Conservation (phyloP, 2,888 invertebrate species). For the Cerceris ruficornis region DNA sequence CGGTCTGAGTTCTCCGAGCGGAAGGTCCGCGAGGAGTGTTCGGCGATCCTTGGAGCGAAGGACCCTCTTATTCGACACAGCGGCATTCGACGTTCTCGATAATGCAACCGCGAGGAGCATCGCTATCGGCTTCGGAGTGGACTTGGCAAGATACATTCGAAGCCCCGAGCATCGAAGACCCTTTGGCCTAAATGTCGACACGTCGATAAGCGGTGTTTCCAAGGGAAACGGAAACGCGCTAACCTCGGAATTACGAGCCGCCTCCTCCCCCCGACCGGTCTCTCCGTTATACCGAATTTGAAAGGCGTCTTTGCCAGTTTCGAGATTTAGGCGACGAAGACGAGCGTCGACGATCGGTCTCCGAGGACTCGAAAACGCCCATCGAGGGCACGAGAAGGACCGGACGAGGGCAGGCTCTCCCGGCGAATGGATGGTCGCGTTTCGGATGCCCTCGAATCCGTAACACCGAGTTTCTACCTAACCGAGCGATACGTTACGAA, state of each 20-base stretch:
- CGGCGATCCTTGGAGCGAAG: slow-evolving; percentile 14
- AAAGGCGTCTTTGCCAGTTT: no score
- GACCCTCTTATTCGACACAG: slow-evolving; percentile 10
- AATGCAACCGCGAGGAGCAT: slow-evolving; percentile 24
- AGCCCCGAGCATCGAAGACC: slow-evolving; percentile 1
- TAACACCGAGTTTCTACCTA: slow-evolving; percentile 39
- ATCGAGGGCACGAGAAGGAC: no score
- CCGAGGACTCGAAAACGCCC: no score
- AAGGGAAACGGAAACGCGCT: no score
- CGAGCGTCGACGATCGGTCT: no score
- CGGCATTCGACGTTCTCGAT: slow-evolving; percentile 39
- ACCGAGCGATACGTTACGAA: slow-evolving; percentile 45
- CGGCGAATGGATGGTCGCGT: neutral
- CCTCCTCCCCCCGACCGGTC: neutral
- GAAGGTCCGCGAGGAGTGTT: neutral
- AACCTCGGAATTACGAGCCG: neutral
- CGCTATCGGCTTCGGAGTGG: slow-evolving; percentile 18
- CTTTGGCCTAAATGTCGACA: slow-evolving; percentile 15
- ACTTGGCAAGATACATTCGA: slow-evolving; percentile 31
- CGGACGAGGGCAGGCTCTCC: no score
- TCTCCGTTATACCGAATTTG: no score
- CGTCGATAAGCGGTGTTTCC: neutral
- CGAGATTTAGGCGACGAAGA: no score
- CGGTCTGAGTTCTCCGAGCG: no score
- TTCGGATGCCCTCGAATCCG: slow-evolving; percentile 2